Evolutionary conservation across 1,140 invertebrate genomes (phyloP), one percentile per base, ranked within the genome.

Genomic region (Paracyclopina nana): DNA sequence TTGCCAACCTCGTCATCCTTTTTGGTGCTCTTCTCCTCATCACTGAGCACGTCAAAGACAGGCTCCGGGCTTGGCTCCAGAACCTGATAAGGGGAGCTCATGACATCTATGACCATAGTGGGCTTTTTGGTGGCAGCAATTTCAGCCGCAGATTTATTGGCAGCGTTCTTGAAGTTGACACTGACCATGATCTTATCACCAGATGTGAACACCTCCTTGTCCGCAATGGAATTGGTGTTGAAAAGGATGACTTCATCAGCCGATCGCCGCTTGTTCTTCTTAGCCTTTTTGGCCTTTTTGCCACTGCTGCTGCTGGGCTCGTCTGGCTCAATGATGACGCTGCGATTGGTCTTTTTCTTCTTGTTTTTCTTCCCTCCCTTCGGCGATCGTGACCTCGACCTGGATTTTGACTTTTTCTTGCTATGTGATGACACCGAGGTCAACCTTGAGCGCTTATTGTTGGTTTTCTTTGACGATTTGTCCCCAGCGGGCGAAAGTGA

Each of bases 161-260:
- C n/a, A 18, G 18, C 14, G 38, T 16, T 14, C 4, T 43, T 43
- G 43, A 52, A 52, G 26, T 52, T 52, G 24, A 52, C 50, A 16
- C 38, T 52, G 27, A 52, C 50, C 50, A 52, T 27, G 14, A 52
- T 43, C 18, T 52, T 52, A 29, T 52, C 50, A 6, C 50, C 50
- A 9, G 38, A 14, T 16, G 50, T 24, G 41, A 46, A 52, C 8
- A 52, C 50, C 16, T 44, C 31, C 25, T 52, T 52, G 6, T 14
- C 50, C 14, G 20, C 50, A 1, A 25, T 38, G 45, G 45, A 40
- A 12, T 24, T 28, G n/a, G 45, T 26, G 25, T 14, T 22, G 4
- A 14, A 26, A 4, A 16, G 16, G 4, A 48, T 28, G 16, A 26
- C 27, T 44, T 44, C 42, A 20, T 18, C 16, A 22, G 24, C n/a